Evolutionary conservation across 30 jellyfish, hydroid and myxozoan species (phyloP), one percentile per base, ranked within the genome.

Genomic region (Aurelia coerulea): DNA sequence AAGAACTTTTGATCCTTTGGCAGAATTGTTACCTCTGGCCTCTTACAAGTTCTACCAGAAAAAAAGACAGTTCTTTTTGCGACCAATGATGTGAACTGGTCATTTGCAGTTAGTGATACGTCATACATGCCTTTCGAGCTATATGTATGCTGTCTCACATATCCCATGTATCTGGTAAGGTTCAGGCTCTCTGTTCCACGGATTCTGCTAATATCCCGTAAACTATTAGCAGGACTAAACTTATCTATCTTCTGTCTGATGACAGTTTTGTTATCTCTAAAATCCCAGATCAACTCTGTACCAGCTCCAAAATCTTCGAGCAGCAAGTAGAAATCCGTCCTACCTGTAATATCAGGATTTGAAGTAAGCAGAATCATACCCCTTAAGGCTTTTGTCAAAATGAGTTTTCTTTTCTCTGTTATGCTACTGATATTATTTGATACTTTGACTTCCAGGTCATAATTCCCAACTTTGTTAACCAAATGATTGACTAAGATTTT

Each of bases 21-120:
- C 42, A 29, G 15, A 0, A 81, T 81, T n/a, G 56, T 69, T 41
- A 81, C 91, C 19, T 54, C 23, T 1, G 91, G 91, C 53, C 91
- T 52, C 19, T 49, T 49, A 76, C 91, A 81, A 59, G 6, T 32
- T 14, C 35, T 46, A 56, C 18, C 23, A 11, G 91, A 81, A n/a
- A 81, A 10, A 6, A 12, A 68, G 15, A 81, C 84, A 66, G 68
- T 73, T 51, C 91, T 67, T 32, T 56, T 68, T 15, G 84, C 77
- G 14, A 11, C 31, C 33, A 81, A 17, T 3, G 65, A 32, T 23
- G 73, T 31, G 32, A 81, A 70, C 13, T 17, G 31, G 31, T 81
- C 91, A 8, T 14, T 70, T 10, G 66, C 91, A 2, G 66, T 53
- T 6, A 81, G 68, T n/a, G 13, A 32, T 10, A 73, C 84, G 13